Conservation (phyloP, 2,888 invertebrate genomes). For the Cheilosia scutellata region DNA sequence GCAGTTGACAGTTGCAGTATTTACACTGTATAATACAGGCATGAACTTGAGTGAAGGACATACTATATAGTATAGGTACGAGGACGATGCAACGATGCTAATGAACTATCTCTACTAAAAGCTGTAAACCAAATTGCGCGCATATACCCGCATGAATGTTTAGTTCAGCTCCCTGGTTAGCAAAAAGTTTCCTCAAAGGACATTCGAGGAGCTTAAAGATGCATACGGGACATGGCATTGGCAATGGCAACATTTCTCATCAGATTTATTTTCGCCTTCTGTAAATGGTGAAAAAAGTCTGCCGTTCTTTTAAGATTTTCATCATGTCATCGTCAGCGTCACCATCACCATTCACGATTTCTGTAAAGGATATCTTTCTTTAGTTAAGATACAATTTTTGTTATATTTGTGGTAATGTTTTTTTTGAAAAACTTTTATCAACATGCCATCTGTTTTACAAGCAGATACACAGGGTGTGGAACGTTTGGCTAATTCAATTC, state of each 20-base stretch:
- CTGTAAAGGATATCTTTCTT: constrained; percentile 12
- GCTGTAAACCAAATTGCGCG: constrained; percentile 53
- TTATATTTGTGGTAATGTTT: constrained; percentile 12
- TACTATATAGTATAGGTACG: neutral
- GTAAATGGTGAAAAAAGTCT: constrained; percentile 7
- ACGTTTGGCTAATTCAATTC: constrained; percentile 40
- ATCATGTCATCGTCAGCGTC: constrained; percentile 30
- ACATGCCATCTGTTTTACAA: constrained; percentile 46
- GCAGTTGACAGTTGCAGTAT: constrained; percentile 49
- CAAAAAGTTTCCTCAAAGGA: constrained; percentile 52
- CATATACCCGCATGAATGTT: constrained; percentile 38
- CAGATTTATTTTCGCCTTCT: constrained; percentile 16
- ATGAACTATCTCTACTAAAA: constrained; percentile 58
- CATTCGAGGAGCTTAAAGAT: constrained; percentile 30
- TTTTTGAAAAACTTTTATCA: constrained; percentile 50
- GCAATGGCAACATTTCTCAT: constrained; percentile 28
- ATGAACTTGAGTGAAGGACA: constrained; percentile 61
- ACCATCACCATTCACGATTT: constrained; percentile 12
- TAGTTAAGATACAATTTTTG: constrained; percentile 11
- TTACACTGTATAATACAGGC: neutral
- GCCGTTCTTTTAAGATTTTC: constrained; percentile 48
- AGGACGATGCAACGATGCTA: constrained; percentile 53
- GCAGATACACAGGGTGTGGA: constrained; percentile 6
- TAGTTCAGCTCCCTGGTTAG: constrained; percentile 33
- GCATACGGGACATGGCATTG: neutral